Conservation (phyloP, 2,888 invertebrate species). For the Drosophila pseudotakahashii region DNA sequence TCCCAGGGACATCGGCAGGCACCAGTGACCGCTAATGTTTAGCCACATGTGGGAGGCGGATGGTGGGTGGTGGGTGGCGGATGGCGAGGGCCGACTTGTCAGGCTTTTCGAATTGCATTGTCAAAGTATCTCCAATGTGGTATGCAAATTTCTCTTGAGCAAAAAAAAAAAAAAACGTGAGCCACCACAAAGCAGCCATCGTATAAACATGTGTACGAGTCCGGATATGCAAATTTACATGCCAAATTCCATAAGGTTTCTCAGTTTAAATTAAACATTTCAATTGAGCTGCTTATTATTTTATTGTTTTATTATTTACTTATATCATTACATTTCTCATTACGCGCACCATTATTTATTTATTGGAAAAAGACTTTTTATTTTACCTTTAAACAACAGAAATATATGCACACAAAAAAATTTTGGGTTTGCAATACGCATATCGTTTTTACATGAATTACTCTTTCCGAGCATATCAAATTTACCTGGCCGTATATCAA, state of each 20-base stretch:
- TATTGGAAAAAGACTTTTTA: too few species aligned
- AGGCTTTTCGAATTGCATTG: constrained; percentile 53
- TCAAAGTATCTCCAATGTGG: constrained; percentile 44
- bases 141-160: constrained; percentile 21
- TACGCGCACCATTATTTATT: too few species aligned
- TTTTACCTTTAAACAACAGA: too few species aligned
- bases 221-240: not conserved
- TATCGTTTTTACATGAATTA: too few species aligned
- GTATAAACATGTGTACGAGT: not conserved
- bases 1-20: constrained; percentile 43
- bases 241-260: not conserved
- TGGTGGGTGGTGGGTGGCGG: not conserved
- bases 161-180: not conserved
- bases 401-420: too few species aligned
- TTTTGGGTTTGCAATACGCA: too few species aligned
- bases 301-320: not conserved
- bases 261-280: not conserved
- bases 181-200: not conserved
- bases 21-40: constrained; percentile 72
- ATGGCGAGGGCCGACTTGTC: constrained; percentile 25
- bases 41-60: constrained; percentile 53
- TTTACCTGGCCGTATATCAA: too few species aligned
- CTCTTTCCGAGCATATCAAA: too few species aligned
- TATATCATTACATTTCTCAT: too few species aligned
- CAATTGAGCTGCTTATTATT: not conserved